phyloP scores from a whole-genome alignment of 2,888 invertebrate genomes.

The Agonopterix heracliana region DNA sequence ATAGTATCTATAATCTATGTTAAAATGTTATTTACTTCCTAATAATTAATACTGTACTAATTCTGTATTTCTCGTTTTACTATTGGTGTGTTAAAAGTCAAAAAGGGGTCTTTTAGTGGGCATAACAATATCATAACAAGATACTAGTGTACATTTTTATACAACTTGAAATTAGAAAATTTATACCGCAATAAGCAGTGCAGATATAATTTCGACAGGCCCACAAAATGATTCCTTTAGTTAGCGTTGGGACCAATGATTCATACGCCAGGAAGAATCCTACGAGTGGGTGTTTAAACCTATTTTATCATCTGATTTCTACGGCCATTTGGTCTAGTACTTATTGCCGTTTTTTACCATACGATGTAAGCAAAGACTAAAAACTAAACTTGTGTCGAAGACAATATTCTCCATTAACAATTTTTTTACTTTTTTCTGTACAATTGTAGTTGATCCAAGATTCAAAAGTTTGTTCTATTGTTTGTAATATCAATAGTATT shows the following conservation, averaged over 20 bases:
- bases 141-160: too few species aligned
- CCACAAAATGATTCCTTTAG: slow-evolving; percentile 36
- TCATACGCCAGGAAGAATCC: slow-evolving; percentile 27
- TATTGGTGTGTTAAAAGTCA: slow-evolving; percentile 26
- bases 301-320: neutral
- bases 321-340: neutral
- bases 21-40: slow-evolving; percentile 17
- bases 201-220: slow-evolving; percentile 3
- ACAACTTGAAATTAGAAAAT: too few species aligned
- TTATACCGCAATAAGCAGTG: too few species aligned
- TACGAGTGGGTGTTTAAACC: slow-evolving; percentile 4
- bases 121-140: neutral
- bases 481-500: neutral
- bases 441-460: too few species aligned
- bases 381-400: slow-evolving; percentile 29
- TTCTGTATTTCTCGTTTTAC: slow-evolving; percentile 27
- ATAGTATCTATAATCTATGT: slow-evolving; percentile 13
- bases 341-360: neutral
- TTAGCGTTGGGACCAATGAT: slow-evolving; percentile 61
- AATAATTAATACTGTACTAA: slow-evolving; percentile 20
- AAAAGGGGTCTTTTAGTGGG: slow-evolving; percentile 23
- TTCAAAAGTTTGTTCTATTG: neutral
- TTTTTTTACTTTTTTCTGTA: slow-evolving; percentile 2
- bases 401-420: slow-evolving; percentile 32
- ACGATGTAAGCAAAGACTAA: neutral